These are phyloP conservation scores for Drosophila sturtevanti DNA, from an alignment of 1,140 invertebrate species.

Conservation along the genomic window DNA sequence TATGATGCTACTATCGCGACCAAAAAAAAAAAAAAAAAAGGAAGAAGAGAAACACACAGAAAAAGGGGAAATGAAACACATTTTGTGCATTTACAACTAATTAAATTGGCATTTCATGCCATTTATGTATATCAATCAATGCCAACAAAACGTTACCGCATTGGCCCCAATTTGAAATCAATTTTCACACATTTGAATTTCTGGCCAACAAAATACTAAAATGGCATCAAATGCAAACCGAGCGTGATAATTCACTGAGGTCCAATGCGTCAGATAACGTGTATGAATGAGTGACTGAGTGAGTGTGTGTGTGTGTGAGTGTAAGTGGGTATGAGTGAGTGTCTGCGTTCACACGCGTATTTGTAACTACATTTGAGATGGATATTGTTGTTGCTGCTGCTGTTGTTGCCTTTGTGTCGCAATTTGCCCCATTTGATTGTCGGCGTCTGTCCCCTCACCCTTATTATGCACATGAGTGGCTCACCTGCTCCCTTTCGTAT, in stretches of 20 bases:
- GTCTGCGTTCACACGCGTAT: slow-evolving; percentile 24
- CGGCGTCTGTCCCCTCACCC: slow-evolving; percentile 5
- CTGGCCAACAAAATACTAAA: slow-evolving; percentile 51
- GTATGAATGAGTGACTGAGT: not conserved
- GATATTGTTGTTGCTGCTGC: slow-evolving; percentile 2
- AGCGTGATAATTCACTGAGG: slow-evolving; percentile 62
- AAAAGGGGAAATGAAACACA: slow-evolving; percentile 28
- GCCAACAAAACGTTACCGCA: slow-evolving; percentile 1
- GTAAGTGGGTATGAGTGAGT: not conserved
- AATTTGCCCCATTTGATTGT: slow-evolving; percentile 2
- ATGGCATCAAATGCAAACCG: slow-evolving; percentile 45
- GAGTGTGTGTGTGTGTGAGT: not conserved
- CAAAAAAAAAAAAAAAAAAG: not conserved
- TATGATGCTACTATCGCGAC: not conserved
- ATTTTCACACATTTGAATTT: slow-evolving; percentile 65
- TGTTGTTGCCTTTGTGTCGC: slow-evolving; percentile 2
- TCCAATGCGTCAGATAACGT: slow-evolving; percentile 31
- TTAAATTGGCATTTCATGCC: slow-evolving; percentile 1
- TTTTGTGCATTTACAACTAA: slow-evolving; percentile 51
- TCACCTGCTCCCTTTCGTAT: not conserved
- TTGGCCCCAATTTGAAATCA: slow-evolving; percentile 34
- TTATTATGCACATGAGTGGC: slow-evolving; percentile 20
- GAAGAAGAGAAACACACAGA: no score
- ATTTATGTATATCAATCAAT: slow-evolving; percentile 18
- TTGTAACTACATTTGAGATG: slow-evolving; percentile 4